Base-by-base conservation (phyloP, 2,797 vertebrate genomes). In the Malacoctenus gilli region DNA sequence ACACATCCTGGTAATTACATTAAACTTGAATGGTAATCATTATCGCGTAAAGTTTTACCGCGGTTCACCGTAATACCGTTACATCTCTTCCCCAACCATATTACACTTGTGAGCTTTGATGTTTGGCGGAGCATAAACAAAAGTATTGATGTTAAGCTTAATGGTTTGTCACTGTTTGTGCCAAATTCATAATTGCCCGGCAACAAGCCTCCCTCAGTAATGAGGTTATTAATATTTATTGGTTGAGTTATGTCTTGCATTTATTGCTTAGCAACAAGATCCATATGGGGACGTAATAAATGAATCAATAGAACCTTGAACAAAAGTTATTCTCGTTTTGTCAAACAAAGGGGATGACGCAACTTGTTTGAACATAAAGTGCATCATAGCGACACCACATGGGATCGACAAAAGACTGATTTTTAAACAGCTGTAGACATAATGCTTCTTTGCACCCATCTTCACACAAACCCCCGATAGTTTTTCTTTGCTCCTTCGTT, bases 91-190 rank as follows among this genome's bases (percentile, higher is more conserved):
- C n/a, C n/a, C n/a, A n/a, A n/a, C n/a, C 8, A n/a, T 19, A 35
- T 4, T n/a, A 54, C 21, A 49, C 8, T 35, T 2, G 1, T 51
- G 30, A 54, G 34, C 51, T 50, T 59, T 37, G 28, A 42, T 25
- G 39, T 65, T 48, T 61, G 36, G 15, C 47, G 13, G 28, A 22
- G 22, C 44, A 11, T 31, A 39, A n/a, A 46, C 16, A 44, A 38
- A 53, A 57, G 16, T 9, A 79, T 63, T 36, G 48, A 60, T 60
- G 66, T 64, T 28, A 40, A 47, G 31, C 41, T 53, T 68, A 44
- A 62, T 57, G 38, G 36, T 70, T 58, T 21, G 19, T 41, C n/a
- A 35, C 13, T 65, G 36, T 37, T 61, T 59, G 35, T 68, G 51
- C 66, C 54, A 57, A 72, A 58, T 35, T 11, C 22, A 32, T 60